These are phyloP conservation scores for Prietella phreatophila DNA, from an alignment of 2,113 vertebrate genomes.

Conservation along the genomic window DNA sequence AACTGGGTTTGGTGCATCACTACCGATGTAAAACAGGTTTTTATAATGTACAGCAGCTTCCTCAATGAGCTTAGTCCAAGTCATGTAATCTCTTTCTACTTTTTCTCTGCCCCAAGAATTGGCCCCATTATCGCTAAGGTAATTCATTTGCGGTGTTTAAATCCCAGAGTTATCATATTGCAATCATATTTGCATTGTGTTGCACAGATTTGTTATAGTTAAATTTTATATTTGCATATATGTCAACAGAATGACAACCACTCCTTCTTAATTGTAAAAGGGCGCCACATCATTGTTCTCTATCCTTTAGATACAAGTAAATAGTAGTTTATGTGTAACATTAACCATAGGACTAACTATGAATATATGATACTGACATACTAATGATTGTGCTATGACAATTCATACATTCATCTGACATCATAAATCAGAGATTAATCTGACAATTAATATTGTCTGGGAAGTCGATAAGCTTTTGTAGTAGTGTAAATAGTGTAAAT, in stretches of 20 bases:
- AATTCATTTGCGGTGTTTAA: neutral
- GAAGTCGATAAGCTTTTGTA: neutral
- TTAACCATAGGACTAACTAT: no score
- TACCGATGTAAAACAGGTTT: neutral
- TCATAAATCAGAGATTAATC: neutral
- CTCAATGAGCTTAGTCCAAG: neutral
- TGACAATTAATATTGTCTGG: neutral
- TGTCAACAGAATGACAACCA: conserved; percentile 1
- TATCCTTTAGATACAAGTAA: neutral
- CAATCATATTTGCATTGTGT: conserved; percentile 7
- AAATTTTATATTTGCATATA: conserved; percentile 12
- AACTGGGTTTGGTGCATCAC: neutral
- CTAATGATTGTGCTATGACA: neutral
- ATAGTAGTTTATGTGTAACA: neutral
- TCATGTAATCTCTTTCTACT: neutral
- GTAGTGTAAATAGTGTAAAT: no score
- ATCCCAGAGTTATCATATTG: neutral
- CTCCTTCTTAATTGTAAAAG: neutral
- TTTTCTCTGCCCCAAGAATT: neutral
- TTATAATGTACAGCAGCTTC: neutral
- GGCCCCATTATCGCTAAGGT: neutral
- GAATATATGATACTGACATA: neutral
- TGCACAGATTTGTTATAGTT: neutral
- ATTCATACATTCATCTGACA: neutral
- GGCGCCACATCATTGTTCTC: neutral